A percentile compares a stretch with the other conserved stretches of the same genome.
Evolutionary conservation across 92 coral and sea anemone species (phyloP).

Genomic region (Phenganax subtilis): DNA sequence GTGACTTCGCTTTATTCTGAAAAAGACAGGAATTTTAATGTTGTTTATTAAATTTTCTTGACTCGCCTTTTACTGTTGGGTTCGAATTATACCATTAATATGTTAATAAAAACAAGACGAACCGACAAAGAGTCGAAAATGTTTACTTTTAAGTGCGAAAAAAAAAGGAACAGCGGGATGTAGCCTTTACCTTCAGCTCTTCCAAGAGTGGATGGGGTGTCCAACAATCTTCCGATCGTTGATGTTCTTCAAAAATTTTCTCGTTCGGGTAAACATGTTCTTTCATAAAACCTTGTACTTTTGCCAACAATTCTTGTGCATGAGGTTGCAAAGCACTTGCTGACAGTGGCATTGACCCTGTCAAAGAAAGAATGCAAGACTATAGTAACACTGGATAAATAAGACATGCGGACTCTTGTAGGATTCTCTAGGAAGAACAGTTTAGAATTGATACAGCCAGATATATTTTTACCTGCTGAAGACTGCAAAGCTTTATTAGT

Average conservation of each 20-base stretch:
- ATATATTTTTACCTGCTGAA: constrained; percentile 1
- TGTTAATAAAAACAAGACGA: too few relatives aligned
- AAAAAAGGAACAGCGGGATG: neutral
- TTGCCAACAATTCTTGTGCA: constrained; percentile 57
- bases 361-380: neutral
- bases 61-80: too few relatives aligned
- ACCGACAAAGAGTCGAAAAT: neutral
- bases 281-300: constrained; percentile 58
- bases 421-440: too few relatives aligned
- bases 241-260: constrained; percentile 54
- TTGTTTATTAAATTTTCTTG: too few relatives aligned
- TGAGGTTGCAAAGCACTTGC: constrained; percentile 54
- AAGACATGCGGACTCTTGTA: neutral
- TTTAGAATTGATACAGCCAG: too few relatives aligned
- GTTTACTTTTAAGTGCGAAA: neutral
- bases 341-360: constrained; percentile 65
- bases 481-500: constrained; percentile 55
- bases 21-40: neutral
- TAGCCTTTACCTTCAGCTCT: constrained; percentile 63
- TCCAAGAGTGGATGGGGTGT: constrained; percentile 70
- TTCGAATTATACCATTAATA: too few relatives aligned
- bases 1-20: constrained; percentile 69
- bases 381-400: neutral
- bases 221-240: constrained; percentile 66
- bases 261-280: constrained; percentile 63